Conservation (phyloP, 1,140 invertebrate genomes). For the Bombus pascuorum region DNA sequence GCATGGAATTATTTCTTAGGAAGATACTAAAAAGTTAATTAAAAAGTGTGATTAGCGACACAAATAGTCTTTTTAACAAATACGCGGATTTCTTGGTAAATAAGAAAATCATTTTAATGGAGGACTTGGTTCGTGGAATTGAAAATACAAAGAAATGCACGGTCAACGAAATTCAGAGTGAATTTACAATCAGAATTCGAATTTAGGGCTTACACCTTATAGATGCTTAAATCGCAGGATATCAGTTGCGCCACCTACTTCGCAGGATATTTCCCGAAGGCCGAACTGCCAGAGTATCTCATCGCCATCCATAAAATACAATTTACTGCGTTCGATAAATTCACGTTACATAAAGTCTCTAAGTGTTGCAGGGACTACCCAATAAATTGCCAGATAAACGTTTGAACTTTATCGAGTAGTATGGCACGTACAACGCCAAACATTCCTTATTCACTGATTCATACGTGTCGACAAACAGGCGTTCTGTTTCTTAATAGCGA, state of each 20-base stretch:
- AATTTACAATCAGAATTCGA: neutral
- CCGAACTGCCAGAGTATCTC: neutral
- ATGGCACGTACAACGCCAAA: neutral
- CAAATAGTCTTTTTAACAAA: no score
- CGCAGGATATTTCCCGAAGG: neutral
- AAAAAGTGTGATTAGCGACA: no score
- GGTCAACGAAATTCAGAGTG: neutral
- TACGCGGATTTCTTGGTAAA: neutral
- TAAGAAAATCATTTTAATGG: no score
- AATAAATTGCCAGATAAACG: constrained; percentile 26
- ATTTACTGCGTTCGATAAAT: constrained; percentile 6
- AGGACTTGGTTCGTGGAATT: no score
- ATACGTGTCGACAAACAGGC: neutral
- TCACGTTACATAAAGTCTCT: neutral
- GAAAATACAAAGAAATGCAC: no score
- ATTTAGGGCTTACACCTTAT: no score
- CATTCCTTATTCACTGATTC: constrained; percentile 5
- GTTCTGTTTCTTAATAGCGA: neutral
- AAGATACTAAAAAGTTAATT: no score
- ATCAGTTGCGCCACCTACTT: neutral
- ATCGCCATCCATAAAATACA: neutral
- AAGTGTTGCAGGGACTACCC: constrained; percentile 1
- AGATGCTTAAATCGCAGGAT: neutral
- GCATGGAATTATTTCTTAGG: no score
- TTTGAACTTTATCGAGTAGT: constrained; percentile 18